A percentile compares a stretch with the other conserved stretches of the same genome.
Evolutionary conservation across 2,113 vertebrate species (phyloP).

Genomic region (Alligator mississippiensis): DNA sequence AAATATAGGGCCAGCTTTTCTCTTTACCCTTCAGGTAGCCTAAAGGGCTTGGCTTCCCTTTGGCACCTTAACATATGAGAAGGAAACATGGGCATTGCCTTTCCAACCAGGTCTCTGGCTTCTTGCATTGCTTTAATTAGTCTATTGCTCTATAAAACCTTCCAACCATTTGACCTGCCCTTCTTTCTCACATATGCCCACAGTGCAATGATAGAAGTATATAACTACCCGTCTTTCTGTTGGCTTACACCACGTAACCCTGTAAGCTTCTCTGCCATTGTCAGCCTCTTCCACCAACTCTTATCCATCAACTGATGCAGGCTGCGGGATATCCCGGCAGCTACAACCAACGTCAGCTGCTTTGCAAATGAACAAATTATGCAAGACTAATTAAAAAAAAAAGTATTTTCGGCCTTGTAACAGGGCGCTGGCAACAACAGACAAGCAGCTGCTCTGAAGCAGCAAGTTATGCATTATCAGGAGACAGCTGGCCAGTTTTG

Average conservation of each 20-base stretch:
- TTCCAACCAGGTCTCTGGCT: too few species aligned
- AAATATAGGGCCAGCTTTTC: too few species aligned
- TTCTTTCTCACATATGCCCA: background rate
- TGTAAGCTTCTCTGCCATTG: too few species aligned
- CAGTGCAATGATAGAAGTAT: too few species aligned
- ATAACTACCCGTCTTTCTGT: too few species aligned
- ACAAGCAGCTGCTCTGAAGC: background rate
- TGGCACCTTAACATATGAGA: rapidly evolving
- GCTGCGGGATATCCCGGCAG: background rate
- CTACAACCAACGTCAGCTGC: background rate
- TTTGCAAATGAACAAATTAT: background rate
- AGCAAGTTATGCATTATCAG: background rate
- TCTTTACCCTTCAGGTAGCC: rapidly evolving
- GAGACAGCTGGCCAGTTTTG: background rate
- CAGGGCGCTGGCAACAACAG: background rate
- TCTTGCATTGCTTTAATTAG: background rate
- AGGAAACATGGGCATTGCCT: background rate
- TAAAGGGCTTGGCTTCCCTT: background rate
- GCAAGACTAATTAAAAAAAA: background rate
- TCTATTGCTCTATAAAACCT: background rate
- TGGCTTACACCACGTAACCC: too few species aligned
- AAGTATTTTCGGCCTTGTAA: background rate
- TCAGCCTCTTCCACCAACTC: background rate
- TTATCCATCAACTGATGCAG: background rate
- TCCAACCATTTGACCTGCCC: background rate